These are phyloP conservation scores for Sebastiscus albofasciatus DNA, from an alignment of 2,797 vertebrate genomes.

Conservation along the genomic window DNA sequence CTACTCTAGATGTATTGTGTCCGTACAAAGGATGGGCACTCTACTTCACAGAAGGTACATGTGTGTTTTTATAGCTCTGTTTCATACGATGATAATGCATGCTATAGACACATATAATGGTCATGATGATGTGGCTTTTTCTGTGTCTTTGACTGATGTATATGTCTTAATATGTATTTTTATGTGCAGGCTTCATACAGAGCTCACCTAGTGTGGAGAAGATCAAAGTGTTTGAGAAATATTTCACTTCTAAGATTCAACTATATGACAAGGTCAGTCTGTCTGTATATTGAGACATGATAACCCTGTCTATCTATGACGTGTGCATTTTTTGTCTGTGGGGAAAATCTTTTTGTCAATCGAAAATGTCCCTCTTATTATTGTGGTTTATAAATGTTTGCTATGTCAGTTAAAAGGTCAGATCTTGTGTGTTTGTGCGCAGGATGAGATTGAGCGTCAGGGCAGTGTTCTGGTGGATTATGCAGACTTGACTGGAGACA, in stretches of 20 bases:
- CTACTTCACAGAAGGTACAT: constrained; percentile 94
- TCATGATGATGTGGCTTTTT: background rate
- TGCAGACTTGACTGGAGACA: constrained; percentile 86
- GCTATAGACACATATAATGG: background rate
- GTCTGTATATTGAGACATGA: background rate
- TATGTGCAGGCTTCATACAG: constrained; percentile 86
- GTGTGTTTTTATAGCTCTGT: background rate
- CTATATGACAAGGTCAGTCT: constrained; percentile 93
- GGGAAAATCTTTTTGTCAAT: no score
- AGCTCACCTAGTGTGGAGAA: constrained; percentile 89
- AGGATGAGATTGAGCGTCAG: constrained; percentile 99
- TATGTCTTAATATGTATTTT: background rate
- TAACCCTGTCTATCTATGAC: background rate
- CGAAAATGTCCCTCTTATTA: background rate
- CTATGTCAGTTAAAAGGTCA: background rate
- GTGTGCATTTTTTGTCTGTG: background rate
- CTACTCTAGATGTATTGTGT: constrained; percentile 85
- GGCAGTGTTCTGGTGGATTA: constrained; percentile 97
- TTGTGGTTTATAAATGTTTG: background rate
- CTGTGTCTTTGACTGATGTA: background rate
- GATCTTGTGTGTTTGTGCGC: background rate
- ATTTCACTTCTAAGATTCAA: constrained; percentile 89
- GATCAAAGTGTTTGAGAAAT: constrained; percentile 94
- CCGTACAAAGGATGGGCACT: constrained; percentile 95
- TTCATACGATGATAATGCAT: background rate